These are phyloP conservation scores for Leuciscus idus DNA, from an alignment of 2,113 vertebrate genomes.

Conservation along the genomic window DNA sequence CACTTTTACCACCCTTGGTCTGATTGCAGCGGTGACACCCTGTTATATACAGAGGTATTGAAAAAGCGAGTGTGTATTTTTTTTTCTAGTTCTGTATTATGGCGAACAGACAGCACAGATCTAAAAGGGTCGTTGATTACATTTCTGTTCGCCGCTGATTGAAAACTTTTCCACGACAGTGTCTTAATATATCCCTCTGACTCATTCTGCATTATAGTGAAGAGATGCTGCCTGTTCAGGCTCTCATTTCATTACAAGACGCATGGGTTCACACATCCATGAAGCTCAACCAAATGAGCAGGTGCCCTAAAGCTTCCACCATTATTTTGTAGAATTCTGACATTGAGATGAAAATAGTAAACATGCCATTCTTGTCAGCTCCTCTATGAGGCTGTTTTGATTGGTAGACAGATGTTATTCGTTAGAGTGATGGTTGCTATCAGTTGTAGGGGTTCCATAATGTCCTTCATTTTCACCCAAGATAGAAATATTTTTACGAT, in stretches of 20 bases:
- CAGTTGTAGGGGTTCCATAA: background rate
- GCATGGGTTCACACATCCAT: conserved; percentile 33
- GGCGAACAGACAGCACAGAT: background rate
- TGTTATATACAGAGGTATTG: conserved; percentile 35
- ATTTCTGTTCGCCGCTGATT: background rate
- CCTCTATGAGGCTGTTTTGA: conserved; percentile 28
- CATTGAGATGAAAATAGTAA: conserved; percentile 37
- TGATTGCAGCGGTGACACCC: conserved; percentile 40
- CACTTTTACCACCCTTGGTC: conserved; percentile 29
- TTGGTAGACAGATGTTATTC: conserved; percentile 14
- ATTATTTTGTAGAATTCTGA: conserved; percentile 23
- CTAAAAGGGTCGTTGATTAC: conserved; percentile 12
- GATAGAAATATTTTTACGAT: conserved; percentile 1
- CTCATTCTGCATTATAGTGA: conserved; percentile 17
- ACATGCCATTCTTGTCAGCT: conserved; percentile 28
- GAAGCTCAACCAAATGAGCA: conserved; percentile 35
- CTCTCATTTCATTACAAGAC: conserved; percentile 11
- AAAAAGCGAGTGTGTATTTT: background rate
- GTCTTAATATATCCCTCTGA: conserved; percentile 29
- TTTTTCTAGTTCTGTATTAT: conserved; percentile 5
- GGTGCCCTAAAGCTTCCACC: conserved; percentile 32
- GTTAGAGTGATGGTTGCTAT: conserved; percentile 28
- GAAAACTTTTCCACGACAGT: conserved; percentile 13
- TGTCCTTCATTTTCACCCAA: conserved; percentile 18
- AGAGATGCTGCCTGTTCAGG: background rate